Evolutionary conservation across 2,888 invertebrate genomes (phyloP), one percentile per base, ranked within the genome.

Genomic region (Eretmocerus hayati): DNA sequence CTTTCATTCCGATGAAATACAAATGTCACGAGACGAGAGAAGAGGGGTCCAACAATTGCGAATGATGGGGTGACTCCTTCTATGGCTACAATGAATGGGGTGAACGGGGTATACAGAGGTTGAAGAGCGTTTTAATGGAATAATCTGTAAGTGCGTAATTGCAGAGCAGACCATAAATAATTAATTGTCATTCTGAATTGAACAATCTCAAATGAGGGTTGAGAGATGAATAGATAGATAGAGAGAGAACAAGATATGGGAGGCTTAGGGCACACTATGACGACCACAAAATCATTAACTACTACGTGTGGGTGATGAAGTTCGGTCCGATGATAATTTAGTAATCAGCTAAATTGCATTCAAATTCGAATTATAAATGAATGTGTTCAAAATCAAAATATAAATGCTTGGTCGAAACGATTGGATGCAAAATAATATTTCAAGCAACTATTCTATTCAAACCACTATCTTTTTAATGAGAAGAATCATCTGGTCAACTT

Each of bases 71-170:
- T 20, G 38, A 6, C 33, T 30, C 16, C 3, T 15, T 9, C 26
- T 48, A 42, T 21, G 19, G 42, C 30, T 20, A 23, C 40, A 40
- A 46, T 42, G 46, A 48, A 37, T 46, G 16, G 31, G 33, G 39
- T 35, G 46, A 39, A 37, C 23, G 32, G 19, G 20, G 31, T 22
- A 30, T 31, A 41, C 33, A 33, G 32, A 23, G 32, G 9, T 20
- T 11, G 37, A 5, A 33, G 47, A 20, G 52, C 46, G 37, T 44
- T 53, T 53, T 50, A 53, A 53, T 50, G 47, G 45, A 53, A 53
- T 53, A 41, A 49, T 46, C 53, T 44, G 38, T 31, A 50, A 50
- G 47, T 53, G 47, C 50, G 46, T 50, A 47, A 53, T 53, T 47
- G 47, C 41, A 53, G 47, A 41, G 47, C 47, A 47, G 49, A 44